Base-by-base conservation (phyloP, 2,888 invertebrate genomes). In the Cyaniris semiargus region DNA sequence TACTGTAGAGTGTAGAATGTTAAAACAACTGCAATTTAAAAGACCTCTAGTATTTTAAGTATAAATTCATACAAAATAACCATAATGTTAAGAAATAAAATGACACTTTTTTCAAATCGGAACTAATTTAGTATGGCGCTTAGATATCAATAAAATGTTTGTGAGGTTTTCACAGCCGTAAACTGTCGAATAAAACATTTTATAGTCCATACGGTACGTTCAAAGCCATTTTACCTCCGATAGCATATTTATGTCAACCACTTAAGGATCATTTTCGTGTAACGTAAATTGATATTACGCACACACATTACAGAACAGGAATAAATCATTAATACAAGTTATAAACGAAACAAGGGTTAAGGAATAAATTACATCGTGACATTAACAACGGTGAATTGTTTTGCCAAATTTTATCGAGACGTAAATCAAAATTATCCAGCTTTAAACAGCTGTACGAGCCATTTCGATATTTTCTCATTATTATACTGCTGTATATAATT, bases 131-230 rank as follows among this genome's bases (percentile, higher is more conserved):
- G 60, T 77, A 71, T 72, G 90, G 89, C 88, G 88, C 87, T 90
- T 89, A 90, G 87, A 88, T 89, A 88, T 85, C 88, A 89, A 91
- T 91, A 91, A 91, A 91, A 90, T 86, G 85, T 87, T 87, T 88
- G 88, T 85, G 89, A 89, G 87, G 89, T 89, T 90, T 74, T 86
- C 86, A 85, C 85, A 85, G 87, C 87, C 86, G 87, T 91, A 87
- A 90, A 90, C 84, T 89, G 90, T 88, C 88, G 86, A 89, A 90
- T 92, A 91, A 93, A 93, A 89, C 86, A 84, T 86, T 91, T 92
- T 90, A 92, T 89, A 85, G 87, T 83, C 89, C 90, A 90, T 90
- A 89, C 87, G 18, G 53, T 18, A 53, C 53, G 53, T 18, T 53
- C 53, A 18, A 18, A 18, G 18, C 18, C 18, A 18, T 5, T 53